phyloP scores from a whole-genome alignment of 2,888 invertebrate genomes.

The Callyntrura sp. region DNA sequence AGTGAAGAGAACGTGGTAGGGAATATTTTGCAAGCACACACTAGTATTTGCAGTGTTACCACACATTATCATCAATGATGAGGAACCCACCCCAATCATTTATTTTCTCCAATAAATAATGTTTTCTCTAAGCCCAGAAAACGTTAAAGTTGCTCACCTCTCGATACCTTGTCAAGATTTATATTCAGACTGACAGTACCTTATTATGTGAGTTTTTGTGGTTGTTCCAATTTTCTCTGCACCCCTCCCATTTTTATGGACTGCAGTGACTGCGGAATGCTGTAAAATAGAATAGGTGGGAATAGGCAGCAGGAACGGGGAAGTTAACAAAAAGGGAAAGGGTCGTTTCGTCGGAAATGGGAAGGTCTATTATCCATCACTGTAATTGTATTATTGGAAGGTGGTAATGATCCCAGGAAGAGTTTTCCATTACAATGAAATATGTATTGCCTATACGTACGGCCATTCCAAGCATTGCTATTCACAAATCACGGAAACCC shows the following conservation, averaged over 20 bases:
- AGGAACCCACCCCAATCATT: conserved; percentile 68
- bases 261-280: no score
- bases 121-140: neutral
- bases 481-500: no score
- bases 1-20: neutral
- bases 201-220: neutral
- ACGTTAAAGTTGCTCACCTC: neutral
- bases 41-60: neutral
- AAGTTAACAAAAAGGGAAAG: neutral
- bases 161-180: neutral
- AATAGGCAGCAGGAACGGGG: neutral
- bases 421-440: neutral
- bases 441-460: no score
- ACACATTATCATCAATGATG: neutral
- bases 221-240: conserved; percentile 6
- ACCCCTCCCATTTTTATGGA: neutral
- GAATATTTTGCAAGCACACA: neutral
- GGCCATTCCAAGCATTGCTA: no score
- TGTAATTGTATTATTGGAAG: conserved; percentile 28
- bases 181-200: neutral
- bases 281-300: neutral
- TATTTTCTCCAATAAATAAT: conserved; percentile 43
- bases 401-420: neutral
- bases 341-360: neutral
- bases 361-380: conserved; percentile 39